Base-by-base conservation (phyloP, 2,888 invertebrate species). In the Lithophane leautieri region DNA sequence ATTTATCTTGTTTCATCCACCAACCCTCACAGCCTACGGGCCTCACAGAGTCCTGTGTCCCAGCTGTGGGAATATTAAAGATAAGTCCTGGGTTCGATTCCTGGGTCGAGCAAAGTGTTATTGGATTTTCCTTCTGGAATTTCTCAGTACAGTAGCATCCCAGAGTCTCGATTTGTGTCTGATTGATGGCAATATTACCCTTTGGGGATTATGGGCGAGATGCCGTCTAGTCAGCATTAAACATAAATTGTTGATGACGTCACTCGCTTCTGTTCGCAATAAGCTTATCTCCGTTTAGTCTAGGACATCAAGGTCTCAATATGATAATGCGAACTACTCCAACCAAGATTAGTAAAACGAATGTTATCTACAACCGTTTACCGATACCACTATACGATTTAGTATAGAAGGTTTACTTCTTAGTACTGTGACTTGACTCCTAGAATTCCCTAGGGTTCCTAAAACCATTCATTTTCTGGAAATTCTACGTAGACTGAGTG, bases 241-340 rank as follows among this genome's bases (percentile, higher is more conserved):
- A 40, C 14, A 25, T 52, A 69, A 78, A 40, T 42, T 2, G 7
- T 1, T 28, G 52, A 25, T 80, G 73, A 80, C 50, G 56, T 73
- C 50, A 80, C 14, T 44, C 0, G 19, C n/a, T 62, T 34, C 11
- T 73, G 34, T 25, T 61, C 47, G 42, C 42, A 69, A 16, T 54
- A n/a, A 14, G 22, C n/a, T 56, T 52, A 80, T 80, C 34, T 54
- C 40, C 28, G 12, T 65, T 65, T 16, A 74, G 56, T 67, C 67
- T 77, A 58, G 78, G 47, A 65, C 61, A 42, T 62, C 75, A 58
- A 74, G 63, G 75, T 56, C 44, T 73, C 58, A 63, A n/a, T 68
- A 80, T 80, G 68, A 74, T 79, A 81, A 75, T 79, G 44, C 22
- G 28, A 68, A 68, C 52, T 40, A 60, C n/a, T 74, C 47, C 70